These are phyloP conservation scores for Drosophila quinaria DNA, from an alignment of 2,888 invertebrate genomes.

Conservation along the genomic window DNA sequence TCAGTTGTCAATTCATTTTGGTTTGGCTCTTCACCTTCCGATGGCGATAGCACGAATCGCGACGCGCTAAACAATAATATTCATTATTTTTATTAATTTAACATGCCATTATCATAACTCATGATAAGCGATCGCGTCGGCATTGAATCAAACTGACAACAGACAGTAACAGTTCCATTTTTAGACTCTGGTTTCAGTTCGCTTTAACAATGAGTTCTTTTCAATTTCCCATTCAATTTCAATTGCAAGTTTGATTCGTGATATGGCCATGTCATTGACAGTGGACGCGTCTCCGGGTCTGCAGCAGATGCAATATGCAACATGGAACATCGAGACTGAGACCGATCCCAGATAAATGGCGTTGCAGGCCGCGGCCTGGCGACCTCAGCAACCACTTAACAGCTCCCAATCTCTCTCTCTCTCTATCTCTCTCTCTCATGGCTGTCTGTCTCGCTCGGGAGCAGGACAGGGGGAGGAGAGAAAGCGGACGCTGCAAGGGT, in stretches of 20 bases:
- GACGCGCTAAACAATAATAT: conserved; percentile 65
- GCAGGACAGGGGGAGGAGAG: not conserved
- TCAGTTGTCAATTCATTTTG: conserved; percentile 11
- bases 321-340: not conserved
- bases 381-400: conserved; percentile 61
- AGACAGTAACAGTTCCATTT: conserved; percentile 42
- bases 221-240: conserved; percentile 44
- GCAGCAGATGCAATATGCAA: conserved; percentile 8
- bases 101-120: conserved; percentile 69
- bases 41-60: conserved; percentile 28
- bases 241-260: conserved; percentile 41
- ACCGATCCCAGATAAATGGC: conserved; percentile 52
- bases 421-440: conserved; percentile 8
- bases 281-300: conserved; percentile 35
- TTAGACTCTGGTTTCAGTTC: conserved; percentile 9
- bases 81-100: conserved; percentile 79
- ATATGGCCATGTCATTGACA: conserved; percentile 69
- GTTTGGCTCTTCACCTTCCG: conserved; percentile 38
- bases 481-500: conserved; percentile 70
- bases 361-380: conserved; percentile 45
- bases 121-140: conserved; percentile 48
- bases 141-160: conserved; percentile 51
- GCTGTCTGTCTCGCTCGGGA: conserved; percentile 23
- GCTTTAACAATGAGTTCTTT: conserved; percentile 18
- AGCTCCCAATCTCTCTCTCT: conserved; percentile 6